Base-by-base conservation (phyloP, 1,140 invertebrate genomes). In the Cotesia vestalis region DNA sequence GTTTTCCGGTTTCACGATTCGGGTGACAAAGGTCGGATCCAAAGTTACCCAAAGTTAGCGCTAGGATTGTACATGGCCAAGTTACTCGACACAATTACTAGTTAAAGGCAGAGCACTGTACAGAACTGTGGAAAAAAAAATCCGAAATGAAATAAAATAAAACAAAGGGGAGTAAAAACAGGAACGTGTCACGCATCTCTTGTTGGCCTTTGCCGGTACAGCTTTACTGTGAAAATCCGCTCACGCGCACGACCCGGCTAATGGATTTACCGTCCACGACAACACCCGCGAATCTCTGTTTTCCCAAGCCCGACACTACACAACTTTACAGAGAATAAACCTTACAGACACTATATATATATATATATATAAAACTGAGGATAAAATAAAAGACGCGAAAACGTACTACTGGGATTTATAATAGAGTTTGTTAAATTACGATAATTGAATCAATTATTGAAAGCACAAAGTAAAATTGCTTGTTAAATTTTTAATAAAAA, bases 251-350 rank as follows among this genome's bases (percentile, higher is more conserved):
- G 11, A 62, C 60, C 60, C 27, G n/a, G 60, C 63, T 66, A 66
- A 66, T 66, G 63, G 38, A 66, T 66, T 66, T 66, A 66, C 63
- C 63, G 40, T 66, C 63, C 63, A 52, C 34, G 20, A 51, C 11
- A 46, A 46, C 40, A 46, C 63, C 36, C 38, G 63, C 63, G 63
- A 66, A 62, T 66, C 63, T 66, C 63, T 51, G 63, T 66, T 17
- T 51, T 20, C 34, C 38, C 40, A 46, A 46, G 34, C 60, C 6
- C 34, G 17, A n/a, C 27, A 27, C 27, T 27, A 27, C 27, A 27
- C 27, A 27, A 27, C 27, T 27, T 27, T 27, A 2, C 27, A 27
- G 27, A 27, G 1, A 27, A 27, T 27, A 27, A 27, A 27, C 27
- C 38, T 34, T 51, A 4, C 34, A 3, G 1, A 62, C 11, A 40